Evolutionary conservation across 2,797 vertebrate species (phyloP).

Genomic region (Pangasius djambal): DNA sequence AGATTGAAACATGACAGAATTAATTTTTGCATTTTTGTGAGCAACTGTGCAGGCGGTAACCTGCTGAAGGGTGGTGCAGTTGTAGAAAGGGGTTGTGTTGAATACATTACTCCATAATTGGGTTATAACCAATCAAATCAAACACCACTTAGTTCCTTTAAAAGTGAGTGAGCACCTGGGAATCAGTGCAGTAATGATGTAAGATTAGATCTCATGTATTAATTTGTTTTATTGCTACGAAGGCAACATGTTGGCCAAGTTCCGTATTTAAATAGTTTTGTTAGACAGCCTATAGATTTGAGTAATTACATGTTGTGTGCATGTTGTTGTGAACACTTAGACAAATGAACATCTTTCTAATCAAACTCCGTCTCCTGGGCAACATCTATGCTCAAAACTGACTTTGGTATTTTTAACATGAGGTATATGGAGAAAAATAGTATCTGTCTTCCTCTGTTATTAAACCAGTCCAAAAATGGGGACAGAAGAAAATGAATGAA

Average conservation of each 20-base stretch:
- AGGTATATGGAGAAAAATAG: constrained; percentile 68
- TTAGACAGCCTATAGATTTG: neutral
- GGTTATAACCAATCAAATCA: neutral
- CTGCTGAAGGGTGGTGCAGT: neutral
- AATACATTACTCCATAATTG: neutral
- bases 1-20: neutral
- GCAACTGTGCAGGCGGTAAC: too few relatives aligned
- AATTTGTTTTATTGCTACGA: neutral
- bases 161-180: neutral
- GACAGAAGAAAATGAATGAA: constrained; percentile 9
- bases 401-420: constrained; percentile 77
- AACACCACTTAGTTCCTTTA: too few relatives aligned
- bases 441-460: constrained; percentile 46
- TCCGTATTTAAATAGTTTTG: neutral
- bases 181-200: neutral
- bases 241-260: neutral
- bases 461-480: constrained; percentile 18
- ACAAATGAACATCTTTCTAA: constrained; percentile 36
- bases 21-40: neutral
- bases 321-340: constrained; percentile 53
- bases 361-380: constrained; percentile 53
- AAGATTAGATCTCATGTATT: neutral
- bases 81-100: neutral
- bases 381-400: constrained; percentile 66
- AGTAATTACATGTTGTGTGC: constrained; percentile 11